These are phyloP conservation scores for Agrilus cyanescens DNA, from an alignment of 2,888 invertebrate species.

Conservation along the genomic window DNA sequence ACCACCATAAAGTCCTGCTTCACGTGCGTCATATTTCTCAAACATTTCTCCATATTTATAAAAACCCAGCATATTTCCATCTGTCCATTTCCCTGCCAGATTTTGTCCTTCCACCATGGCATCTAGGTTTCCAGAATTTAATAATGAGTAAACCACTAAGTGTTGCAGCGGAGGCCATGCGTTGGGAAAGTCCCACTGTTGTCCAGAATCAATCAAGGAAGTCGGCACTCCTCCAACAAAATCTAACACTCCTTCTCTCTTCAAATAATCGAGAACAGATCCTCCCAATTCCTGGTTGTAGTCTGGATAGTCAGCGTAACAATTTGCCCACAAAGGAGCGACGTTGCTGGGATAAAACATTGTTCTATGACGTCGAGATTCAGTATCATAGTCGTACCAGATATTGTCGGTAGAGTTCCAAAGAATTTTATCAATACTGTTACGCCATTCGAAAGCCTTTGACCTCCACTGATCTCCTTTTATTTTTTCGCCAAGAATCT, in stretches of 20 bases:
- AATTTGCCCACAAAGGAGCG: constrained; percentile 58
- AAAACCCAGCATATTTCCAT: constrained; percentile 52
- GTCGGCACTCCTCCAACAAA: constrained; percentile 59
- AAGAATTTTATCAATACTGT: constrained; percentile 53
- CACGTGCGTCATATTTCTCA: constrained; percentile 58
- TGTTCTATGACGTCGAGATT: constrained; percentile 41
- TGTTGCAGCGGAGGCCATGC: constrained; percentile 78
- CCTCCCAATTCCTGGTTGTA: constrained; percentile 32
- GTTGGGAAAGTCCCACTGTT: constrained; percentile 76
- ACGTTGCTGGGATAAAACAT: constrained; percentile 63
- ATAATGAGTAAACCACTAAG: constrained; percentile 56
- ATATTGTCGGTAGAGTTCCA: constrained; percentile 65
- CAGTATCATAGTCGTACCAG: constrained; percentile 70
- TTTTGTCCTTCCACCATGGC: constrained; percentile 47
- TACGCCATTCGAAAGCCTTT: constrained; percentile 43
- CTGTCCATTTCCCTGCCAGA: constrained; percentile 58
- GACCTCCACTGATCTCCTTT: constrained; percentile 41
- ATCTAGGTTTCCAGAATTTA: constrained; percentile 42
- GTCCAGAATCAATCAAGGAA: constrained; percentile 50
- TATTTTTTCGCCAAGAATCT: constrained; percentile 36
- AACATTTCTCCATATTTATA: constrained; percentile 51
- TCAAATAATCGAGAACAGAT: constrained; percentile 43
- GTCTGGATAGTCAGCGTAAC: constrained; percentile 15
- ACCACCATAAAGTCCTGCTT: constrained; percentile 53
- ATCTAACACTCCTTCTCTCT: constrained; percentile 35